Conservation (phyloP, 64 coral and sea anemone genomes). For the Pachyseris speciosa region DNA sequence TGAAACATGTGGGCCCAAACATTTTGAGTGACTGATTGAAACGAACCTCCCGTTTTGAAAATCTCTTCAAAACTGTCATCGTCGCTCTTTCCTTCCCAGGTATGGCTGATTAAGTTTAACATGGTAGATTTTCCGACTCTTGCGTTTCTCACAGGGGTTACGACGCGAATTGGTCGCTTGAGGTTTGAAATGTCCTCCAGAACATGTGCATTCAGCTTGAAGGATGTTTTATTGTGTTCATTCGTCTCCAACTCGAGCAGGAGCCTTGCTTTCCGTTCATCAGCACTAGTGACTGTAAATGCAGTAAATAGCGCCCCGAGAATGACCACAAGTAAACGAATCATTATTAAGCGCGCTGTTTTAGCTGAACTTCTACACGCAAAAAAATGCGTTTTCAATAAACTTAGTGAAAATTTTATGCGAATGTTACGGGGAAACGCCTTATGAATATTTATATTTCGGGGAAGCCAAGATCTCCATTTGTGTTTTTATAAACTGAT, state of each 20-base stretch:
- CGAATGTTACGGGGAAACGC: too few species aligned
- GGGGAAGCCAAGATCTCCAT: too few species aligned
- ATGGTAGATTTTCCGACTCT: constrained; percentile 79
- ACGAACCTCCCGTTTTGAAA: constrained; percentile 53
- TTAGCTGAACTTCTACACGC: too few species aligned
- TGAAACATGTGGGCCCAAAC: constrained; percentile 48
- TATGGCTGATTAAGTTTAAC: constrained; percentile 53
- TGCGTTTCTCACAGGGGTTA: constrained; percentile 67
- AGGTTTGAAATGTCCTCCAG: constrained; percentile 43
- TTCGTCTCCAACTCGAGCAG: neutral
- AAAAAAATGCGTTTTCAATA: too few species aligned
- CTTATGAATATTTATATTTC: too few species aligned
- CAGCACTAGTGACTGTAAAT: too few species aligned
- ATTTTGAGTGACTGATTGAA: constrained; percentile 37
- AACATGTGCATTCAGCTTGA: neutral
- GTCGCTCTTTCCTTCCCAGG: neutral
- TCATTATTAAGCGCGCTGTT: too few species aligned
- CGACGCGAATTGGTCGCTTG: constrained; percentile 54
- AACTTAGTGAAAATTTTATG: too few species aligned
- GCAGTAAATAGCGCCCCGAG: too few species aligned
- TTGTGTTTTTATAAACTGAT: too few species aligned
- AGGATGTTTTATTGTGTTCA: neutral
- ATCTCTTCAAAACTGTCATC: constrained; percentile 16
- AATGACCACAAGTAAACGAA: too few species aligned
- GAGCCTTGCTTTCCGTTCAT: neutral